phyloP scores from a whole-genome alignment of 2,113 vertebrate genomes.

The Lathamus discolor region DNA sequence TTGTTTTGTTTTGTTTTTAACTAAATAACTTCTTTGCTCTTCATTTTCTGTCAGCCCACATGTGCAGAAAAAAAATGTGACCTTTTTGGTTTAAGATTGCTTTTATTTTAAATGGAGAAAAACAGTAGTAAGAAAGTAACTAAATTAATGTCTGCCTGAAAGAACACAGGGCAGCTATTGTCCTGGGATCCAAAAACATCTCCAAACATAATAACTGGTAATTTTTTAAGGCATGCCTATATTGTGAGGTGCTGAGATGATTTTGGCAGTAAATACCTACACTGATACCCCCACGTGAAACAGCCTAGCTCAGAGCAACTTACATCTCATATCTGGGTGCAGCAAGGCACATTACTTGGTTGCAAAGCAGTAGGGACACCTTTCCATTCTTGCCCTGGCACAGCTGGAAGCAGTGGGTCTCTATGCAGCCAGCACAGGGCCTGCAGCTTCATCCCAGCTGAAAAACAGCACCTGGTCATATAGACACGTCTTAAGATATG shows the following conservation, averaged over 20 bases:
- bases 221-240: not conserved
- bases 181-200: not conserved
- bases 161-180: not conserved
- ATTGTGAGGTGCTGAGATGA: not conserved
- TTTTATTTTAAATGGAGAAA: constrained; percentile 46
- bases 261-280: not conserved
- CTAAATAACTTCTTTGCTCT: not conserved
- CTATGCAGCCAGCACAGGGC: not conserved
- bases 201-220: not conserved
- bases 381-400: not conserved
- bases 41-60: not conserved
- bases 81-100: not conserved
- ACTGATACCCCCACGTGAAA: not conserved
- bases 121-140: constrained; percentile 39
- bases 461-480: not conserved
- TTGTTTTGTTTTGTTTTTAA: not conserved
- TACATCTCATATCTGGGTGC: not conserved
- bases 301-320: not conserved
- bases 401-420: not conserved
- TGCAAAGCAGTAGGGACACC: not conserved
- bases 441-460: not conserved
- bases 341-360: not conserved
- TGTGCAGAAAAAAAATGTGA: not conserved
- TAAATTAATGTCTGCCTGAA: constrained; percentile 19
- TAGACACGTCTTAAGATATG: accelerated